Evolutionary conservation across 2,797 vertebrate species (phyloP), one percentile per base, ranked within the genome.

Genomic region (Sebastes oblongus): DNA sequence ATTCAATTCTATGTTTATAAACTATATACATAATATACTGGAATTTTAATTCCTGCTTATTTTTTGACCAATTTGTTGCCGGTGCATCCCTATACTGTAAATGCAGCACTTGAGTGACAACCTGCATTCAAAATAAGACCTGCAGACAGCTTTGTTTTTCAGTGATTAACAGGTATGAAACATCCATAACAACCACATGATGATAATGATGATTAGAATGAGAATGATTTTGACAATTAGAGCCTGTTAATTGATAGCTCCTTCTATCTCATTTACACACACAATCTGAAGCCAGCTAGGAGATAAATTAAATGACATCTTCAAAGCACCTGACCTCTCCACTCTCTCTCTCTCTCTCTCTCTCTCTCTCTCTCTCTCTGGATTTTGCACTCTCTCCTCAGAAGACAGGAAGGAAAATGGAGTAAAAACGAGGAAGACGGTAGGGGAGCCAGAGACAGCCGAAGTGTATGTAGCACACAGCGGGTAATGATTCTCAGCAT

Each of bases 221-320:
- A 68, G 75, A 72, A 83, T 77, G 77, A 87, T 86, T 71, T 81
- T 75, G 68, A 65, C 80, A 87, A 85, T 84, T 83, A 88, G 70
- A 77, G 73, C 6, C 58, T 77, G 66, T 30, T 77, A 86, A 90
- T 87, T 77, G 76, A 88, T 86, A 42, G 71, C 52, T 72, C 65
- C 73, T 86, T 83, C 77, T 71, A 85, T 79, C 42, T 81, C 65
- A 77, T 86, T 87, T 72, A 75, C 3, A 2, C 55, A 42, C 39
- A 72, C 46, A 62, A 86, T 76, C 39, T 82, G 66, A 84, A 64
- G 30, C 32, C 78, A 71, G 75, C 77, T 34, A 54, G 72, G 52
- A 69, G 58, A 84, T 70, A 69, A 77, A 86, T 81, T 34, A 75
- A 74, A 78, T 70, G 50, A 81, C 62, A 69, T 76, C 30, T 78